These are phyloP conservation scores for Pseudorhombus dupliciocellatus DNA, from an alignment of 2,113 vertebrate genomes.

Conservation along the genomic window DNA sequence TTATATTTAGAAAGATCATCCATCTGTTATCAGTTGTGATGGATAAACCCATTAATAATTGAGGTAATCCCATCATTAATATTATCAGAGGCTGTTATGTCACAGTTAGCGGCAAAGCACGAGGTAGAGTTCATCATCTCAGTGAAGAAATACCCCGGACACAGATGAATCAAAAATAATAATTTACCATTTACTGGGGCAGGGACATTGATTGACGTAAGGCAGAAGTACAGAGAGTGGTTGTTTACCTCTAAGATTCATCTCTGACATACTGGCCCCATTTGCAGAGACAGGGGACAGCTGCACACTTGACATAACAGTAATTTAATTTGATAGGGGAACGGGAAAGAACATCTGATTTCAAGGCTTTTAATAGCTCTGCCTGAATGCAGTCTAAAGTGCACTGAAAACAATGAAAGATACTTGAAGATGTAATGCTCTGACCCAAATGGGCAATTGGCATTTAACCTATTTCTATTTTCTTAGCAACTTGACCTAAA, in stretches of 20 bases:
- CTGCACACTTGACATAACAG: neutral
- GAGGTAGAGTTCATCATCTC: neutral
- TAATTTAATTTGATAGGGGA: constrained; percentile 18
- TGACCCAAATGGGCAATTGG: constrained; percentile 25
- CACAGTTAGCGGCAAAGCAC: neutral
- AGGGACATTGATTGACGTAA: constrained; percentile 29
- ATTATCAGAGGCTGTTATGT: neutral
- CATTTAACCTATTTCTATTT: constrained; percentile 25
- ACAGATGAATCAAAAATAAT: neutral
- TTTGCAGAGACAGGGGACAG: constrained; percentile 1
- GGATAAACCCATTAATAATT: neutral
- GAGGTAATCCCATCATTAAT: neutral
- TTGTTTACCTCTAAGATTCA: constrained; percentile 5
- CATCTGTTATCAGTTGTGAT: neutral
- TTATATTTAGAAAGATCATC: constrained; percentile 14
- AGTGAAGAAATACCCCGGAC: constrained; percentile 6
- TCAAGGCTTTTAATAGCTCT: constrained; percentile 19
- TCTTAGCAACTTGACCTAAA: constrained; percentile 6
- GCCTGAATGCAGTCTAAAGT: constrained; percentile 2
- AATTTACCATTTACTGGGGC: neutral
- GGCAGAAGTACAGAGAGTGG: neutral
- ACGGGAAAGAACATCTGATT: constrained; percentile 45
- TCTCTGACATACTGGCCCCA: constrained; percentile 43
- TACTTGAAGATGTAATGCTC: neutral
- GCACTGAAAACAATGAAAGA: constrained; percentile 6